A percentile compares a stretch with the other conserved stretches of the same genome.
phyloP scores from a whole-genome alignment of 2,113 vertebrate genomes.

The Mionectes macconnelli region DNA sequence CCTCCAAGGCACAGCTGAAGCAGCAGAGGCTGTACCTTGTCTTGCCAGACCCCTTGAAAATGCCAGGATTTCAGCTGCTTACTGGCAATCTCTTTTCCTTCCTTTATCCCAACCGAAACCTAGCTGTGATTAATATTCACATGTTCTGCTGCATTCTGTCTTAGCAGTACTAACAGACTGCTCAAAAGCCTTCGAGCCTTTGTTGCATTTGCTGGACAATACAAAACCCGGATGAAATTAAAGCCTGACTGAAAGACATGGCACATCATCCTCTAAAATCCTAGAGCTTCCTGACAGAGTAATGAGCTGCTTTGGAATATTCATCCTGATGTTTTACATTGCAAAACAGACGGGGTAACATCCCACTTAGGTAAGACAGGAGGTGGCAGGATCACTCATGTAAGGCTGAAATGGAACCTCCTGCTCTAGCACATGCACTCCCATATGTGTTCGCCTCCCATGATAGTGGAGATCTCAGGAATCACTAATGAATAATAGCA shows the following conservation, averaged over 20 bases:
- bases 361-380: not conserved
- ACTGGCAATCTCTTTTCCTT: not conserved
- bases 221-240: not conserved
- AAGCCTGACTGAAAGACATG: not conserved
- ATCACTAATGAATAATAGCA: not conserved
- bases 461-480: not conserved
- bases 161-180: not conserved
- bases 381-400: not conserved
- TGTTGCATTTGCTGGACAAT: not conserved
- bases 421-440: not conserved
- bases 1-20: not conserved
- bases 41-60: not conserved
- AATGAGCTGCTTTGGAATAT: not conserved
- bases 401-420: not conserved
- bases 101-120: not conserved
- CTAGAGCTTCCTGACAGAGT: not conserved
- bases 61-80: not conserved
- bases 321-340: not conserved
- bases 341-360: not conserved
- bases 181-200: not conserved
- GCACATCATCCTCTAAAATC: not conserved
- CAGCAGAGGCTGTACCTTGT: not conserved
- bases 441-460: not conserved
- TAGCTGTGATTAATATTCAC: not conserved
- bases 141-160: not conserved